Evolutionary conservation across 2,888 invertebrate genomes (phyloP).

Genomic region (Sphinx pinastri): DNA sequence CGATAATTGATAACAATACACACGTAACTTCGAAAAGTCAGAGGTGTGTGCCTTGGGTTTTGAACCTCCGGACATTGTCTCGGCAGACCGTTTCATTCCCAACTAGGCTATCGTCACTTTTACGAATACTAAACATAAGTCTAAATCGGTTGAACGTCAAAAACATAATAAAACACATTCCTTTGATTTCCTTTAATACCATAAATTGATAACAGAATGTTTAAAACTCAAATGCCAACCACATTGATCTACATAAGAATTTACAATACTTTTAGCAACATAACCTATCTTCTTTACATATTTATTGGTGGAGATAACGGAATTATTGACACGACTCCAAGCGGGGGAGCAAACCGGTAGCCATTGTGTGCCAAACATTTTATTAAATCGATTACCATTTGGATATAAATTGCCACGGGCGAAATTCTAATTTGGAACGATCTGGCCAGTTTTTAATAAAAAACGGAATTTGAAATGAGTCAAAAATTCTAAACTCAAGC

Average conservation of each 20-base stretch:
- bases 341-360: conserved; percentile 10
- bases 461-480: conserved; percentile 35
- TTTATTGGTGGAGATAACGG: conserved; percentile 1
- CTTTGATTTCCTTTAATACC: too few relatives aligned
- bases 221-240: neutral
- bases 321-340: neutral
- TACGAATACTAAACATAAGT: too few relatives aligned
- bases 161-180: too few relatives aligned
- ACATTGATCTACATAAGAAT: conserved; percentile 8
- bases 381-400: conserved; percentile 36
- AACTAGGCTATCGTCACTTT: too few relatives aligned
- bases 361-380: conserved; percentile 20
- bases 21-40: too few relatives aligned
- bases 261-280: neutral
- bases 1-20: too few relatives aligned
- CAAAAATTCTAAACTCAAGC: conserved; percentile 17
- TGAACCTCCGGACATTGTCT: too few relatives aligned
- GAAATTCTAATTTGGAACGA: conserved; percentile 33
- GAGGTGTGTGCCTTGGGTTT: too few relatives aligned
- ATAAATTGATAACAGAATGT: neutral
- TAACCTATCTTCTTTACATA: neutral
- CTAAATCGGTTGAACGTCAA: too few relatives aligned
- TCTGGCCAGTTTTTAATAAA: conserved; percentile 29
- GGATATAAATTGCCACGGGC: conserved; percentile 37
- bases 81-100: too few relatives aligned